Percentiles rank a stretch among this genome's conserved stretches.
phyloP scores from a whole-genome alignment of 1,140 invertebrate species.

The Drosophila kurseongensis region DNA sequence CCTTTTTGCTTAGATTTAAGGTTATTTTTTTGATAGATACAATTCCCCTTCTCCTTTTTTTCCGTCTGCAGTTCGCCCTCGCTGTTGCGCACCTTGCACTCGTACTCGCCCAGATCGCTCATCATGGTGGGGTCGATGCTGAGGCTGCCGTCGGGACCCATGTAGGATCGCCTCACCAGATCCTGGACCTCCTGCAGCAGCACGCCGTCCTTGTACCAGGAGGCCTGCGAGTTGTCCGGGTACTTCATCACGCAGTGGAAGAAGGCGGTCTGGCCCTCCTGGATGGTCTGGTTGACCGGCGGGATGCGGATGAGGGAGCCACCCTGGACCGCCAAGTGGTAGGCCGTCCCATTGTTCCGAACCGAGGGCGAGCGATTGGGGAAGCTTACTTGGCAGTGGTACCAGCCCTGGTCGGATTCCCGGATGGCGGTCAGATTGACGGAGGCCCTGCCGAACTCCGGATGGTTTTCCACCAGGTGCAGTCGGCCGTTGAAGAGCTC shows the following conservation, averaged over 20 bases:
- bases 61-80: conserved; percentile 93
- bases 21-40: too few relatives aligned
- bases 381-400: conserved; percentile 95
- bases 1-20: too few relatives aligned
- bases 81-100: conserved; percentile 93
- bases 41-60: too few relatives aligned
- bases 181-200: conserved; percentile 88
- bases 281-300: conserved; percentile 94
- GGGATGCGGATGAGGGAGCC: conserved; percentile 86
- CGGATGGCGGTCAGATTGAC: conserved; percentile 95
- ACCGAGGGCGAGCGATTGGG: conserved; percentile 93
- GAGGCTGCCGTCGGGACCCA: conserved; percentile 90
- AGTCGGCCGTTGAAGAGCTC: conserved; percentile 92
- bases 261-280: conserved; percentile 92
- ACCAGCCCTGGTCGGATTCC: conserved; percentile 95
- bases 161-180: conserved; percentile 87
- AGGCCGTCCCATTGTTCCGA: conserved; percentile 95
- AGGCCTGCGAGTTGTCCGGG: conserved; percentile 86
- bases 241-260: conserved; percentile 93
- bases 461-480: conserved; percentile 86
- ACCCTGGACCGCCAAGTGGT: conserved; percentile 92
- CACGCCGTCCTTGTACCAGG: conserved; percentile 90
- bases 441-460: conserved; percentile 90
- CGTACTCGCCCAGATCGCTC: conserved; percentile 95
- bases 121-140: conserved; percentile 90